phyloP scores from a whole-genome alignment of 2,113 vertebrate species.

The Alexandromys fortis region DNA sequence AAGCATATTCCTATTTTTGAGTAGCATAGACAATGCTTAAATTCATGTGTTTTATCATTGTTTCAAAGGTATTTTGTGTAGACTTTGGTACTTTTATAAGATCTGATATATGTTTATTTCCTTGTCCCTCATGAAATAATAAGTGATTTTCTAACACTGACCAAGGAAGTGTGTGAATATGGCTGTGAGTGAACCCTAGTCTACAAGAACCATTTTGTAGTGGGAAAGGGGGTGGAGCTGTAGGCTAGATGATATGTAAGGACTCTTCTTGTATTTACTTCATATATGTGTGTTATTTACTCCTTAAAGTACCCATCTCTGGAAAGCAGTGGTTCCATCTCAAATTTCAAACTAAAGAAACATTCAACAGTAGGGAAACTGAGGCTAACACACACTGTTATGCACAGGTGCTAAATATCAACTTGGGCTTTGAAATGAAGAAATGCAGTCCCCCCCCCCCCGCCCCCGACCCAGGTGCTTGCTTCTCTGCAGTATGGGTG shows the following conservation, averaged over 20 bases:
- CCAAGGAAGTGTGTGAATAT: background rate
- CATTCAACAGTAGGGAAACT: background rate
- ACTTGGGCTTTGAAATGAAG: slow-evolving; percentile 37
- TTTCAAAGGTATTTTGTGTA: background rate
- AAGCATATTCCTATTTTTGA: background rate
- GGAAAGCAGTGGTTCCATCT: slow-evolving; percentile 7
- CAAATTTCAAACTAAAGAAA: background rate
- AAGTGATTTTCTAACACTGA: slow-evolving; percentile 12
- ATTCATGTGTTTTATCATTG: slow-evolving; percentile 33
- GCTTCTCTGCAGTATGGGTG: background rate
- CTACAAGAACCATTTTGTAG: background rate
- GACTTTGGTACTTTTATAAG: background rate
- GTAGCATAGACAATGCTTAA: background rate
- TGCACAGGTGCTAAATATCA: background rate
- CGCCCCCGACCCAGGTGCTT: background rate
- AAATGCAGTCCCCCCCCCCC: background rate
- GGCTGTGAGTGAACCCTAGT: background rate
- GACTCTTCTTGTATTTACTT: background rate
- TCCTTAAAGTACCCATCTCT: background rate
- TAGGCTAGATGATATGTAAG: background rate
- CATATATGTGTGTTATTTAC: slow-evolving; percentile 17
- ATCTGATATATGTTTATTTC: slow-evolving; percentile 14
- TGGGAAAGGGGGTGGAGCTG: background rate
- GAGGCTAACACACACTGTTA: background rate
- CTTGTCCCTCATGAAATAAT: background rate